Percentiles rank a stretch among this genome's conserved stretches.
Conservation (phyloP, 2,888 invertebrate genomes). For the Drosophila paramelanica region DNA sequence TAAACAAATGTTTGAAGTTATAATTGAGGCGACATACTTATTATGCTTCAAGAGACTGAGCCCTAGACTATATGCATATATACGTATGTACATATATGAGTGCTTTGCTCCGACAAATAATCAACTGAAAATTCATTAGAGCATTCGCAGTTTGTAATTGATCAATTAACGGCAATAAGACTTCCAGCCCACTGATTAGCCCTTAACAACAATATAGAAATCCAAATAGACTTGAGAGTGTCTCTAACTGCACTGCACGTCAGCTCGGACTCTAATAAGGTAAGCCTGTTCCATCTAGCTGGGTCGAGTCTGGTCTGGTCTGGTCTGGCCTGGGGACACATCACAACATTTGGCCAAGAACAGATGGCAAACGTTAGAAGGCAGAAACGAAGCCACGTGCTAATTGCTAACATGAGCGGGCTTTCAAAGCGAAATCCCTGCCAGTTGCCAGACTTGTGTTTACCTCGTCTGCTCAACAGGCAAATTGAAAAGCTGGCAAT, state of each 20-base stretch:
- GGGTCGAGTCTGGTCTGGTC: not conserved
- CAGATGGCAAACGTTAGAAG: slow-evolving; percentile 6
- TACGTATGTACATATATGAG: too few species aligned
- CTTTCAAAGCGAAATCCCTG: slow-evolving; percentile 26
- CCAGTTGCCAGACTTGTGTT: not conserved
- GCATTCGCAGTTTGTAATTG: slow-evolving; percentile 11
- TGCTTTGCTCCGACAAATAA: not conserved
- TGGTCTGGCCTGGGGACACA: not conserved
- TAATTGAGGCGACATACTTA: slow-evolving; percentile 57
- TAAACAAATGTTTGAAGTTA: slow-evolving; percentile 63
- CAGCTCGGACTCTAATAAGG: slow-evolving; percentile 14
- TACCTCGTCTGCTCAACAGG: slow-evolving; percentile 12
- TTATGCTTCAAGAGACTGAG: slow-evolving; percentile 32
- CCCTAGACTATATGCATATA: not conserved
- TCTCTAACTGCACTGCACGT: not conserved
- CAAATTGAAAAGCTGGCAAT: slow-evolving; percentile 62
- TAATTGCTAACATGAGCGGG: slow-evolving; percentile 64
- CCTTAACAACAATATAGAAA: not conserved
- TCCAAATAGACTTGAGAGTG: not conserved
- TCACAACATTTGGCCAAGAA: not conserved
- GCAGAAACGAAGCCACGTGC: slow-evolving; percentile 52
- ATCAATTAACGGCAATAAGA: slow-evolving; percentile 12
- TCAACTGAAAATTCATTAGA: not conserved
- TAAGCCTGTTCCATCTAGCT: not conserved
- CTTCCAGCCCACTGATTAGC: slow-evolving; percentile 9